phyloP scores from a whole-genome alignment of 2,888 invertebrate species.

The Synanthedon andrenaeformis region DNA sequence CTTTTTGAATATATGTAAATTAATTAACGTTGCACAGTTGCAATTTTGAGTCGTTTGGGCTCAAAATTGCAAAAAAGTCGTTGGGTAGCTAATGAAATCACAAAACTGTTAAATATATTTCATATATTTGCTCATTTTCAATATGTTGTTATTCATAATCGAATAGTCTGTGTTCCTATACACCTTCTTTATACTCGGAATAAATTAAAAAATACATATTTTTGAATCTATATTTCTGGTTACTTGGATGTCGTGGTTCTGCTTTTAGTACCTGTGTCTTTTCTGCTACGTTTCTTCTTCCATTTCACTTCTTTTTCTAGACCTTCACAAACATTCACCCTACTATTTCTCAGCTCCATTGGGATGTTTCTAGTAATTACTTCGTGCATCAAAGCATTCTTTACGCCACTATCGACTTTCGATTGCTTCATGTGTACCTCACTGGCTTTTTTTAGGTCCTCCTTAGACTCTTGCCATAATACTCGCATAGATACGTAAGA shows the following conservation, averaged over 20 bases:
- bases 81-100: too few species aligned
- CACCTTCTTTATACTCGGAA: too few species aligned
- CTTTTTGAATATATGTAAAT: too few species aligned
- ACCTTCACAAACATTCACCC: constrained; percentile 34
- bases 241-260: constrained; percentile 7
- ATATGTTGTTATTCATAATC: too few species aligned
- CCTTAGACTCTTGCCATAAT: constrained; percentile 3
- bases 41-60: too few species aligned
- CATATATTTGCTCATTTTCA: too few species aligned
- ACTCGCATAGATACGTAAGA: constrained; percentile 16
- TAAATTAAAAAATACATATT: too few species aligned
- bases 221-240: too few species aligned
- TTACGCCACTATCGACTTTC: constrained; percentile 20
- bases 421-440: constrained; percentile 10
- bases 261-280: constrained; percentile 22
- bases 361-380: constrained; percentile 42
- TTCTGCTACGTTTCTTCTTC: constrained; percentile 31
- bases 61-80: too few species aligned
- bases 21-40: too few species aligned
- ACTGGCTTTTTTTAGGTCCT: constrained; percentile 6
- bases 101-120: too few species aligned
- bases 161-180: too few species aligned
- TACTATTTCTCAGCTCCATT: constrained; percentile 33
- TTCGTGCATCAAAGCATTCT: constrained; percentile 34
- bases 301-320: constrained; percentile 27